Evolutionary conservation across 1,140 invertebrate species (phyloP), one percentile per base, ranked within the genome.

Genomic region (Drosophila orosa): DNA sequence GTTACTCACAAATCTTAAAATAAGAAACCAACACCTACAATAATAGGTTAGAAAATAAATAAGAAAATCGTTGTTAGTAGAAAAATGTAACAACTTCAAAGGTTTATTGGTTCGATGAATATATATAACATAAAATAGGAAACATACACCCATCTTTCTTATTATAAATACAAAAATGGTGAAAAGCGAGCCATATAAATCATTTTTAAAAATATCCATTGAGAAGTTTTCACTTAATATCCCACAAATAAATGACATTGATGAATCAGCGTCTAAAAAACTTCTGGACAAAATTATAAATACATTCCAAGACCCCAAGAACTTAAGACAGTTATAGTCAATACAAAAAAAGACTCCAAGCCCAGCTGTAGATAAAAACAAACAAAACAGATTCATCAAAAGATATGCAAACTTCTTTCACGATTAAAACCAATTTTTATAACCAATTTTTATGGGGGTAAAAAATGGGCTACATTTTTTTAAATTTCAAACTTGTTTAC

Each of bases 371-470:
- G 31, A 68, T 62, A 63, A 56, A 48, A 57, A 55, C 50, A 60
- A 5, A 27, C 4, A 78, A 78, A 82, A 80, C 66, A 87, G 77
- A 86, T 86, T 81, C 78, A 82, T 86, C 82, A 86, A 82, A 82
- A 86, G 59, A 86, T 78, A 80, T 61, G 65, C 56, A 84, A 63
- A 87, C 83, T 82, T 86, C 61, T 78, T 82, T 82, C 63, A 78
- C 82, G 74, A 75, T 76, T 60, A 75, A 86, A 82, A 76, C 35
- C 66, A 69, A 85, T 75, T 81, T 86, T 85, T 85, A 86, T 80
- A 85, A 85, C 81, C 81, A 71, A 85, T 85, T 85, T 85, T 85
- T 78, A 85, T 78, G 78, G 55, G 69, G 60, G 25, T 86, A 81
- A 86, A 81, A 81, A 87, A 87, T 87, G 69, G 65, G 66, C 67